These are phyloP conservation scores for Malachius bipustulatus DNA, from an alignment of 2,888 invertebrate genomes.

Conservation along the genomic window DNA sequence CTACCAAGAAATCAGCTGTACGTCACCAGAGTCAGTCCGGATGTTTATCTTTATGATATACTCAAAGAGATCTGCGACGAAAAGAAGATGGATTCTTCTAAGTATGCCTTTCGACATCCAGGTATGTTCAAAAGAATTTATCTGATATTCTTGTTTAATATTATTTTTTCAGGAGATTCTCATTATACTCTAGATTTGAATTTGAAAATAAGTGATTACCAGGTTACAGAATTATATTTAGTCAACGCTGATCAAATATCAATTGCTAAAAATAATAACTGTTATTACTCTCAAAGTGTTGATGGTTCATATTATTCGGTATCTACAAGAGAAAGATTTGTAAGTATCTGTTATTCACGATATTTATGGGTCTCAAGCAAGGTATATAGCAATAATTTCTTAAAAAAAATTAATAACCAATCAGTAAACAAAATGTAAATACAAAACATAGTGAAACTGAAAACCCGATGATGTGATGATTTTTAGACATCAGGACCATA, in stretches of 20 bases:
- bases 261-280: slow-evolving; percentile 45
- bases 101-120: slow-evolving; percentile 69
- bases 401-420: too few species aligned
- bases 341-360: slow-evolving; percentile 23
- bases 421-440: too few species aligned
- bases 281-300: slow-evolving; percentile 38
- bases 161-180: slow-evolving; percentile 40
- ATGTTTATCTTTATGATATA: slow-evolving; percentile 55
- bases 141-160: not conserved
- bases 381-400: too few species aligned
- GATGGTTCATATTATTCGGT: slow-evolving; percentile 43
- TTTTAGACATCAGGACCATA: too few species aligned
- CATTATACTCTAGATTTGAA: slow-evolving; percentile 47
- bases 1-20: slow-evolving; percentile 69
- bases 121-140: slow-evolving; percentile 36
- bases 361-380: too few species aligned
- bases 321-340: slow-evolving; percentile 38
- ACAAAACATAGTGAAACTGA: too few species aligned
- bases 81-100: slow-evolving; percentile 58
- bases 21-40: slow-evolving; percentile 61
- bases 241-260: slow-evolving; percentile 45
- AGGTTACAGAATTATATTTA: slow-evolving; percentile 51
- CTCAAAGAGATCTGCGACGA: slow-evolving; percentile 61
- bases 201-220: slow-evolving; percentile 49
- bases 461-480: too few species aligned